Percentiles rank a stretch among this genome's conserved stretches.
Conservation (phyloP, 2,797 vertebrate species). For the Spatula clypeata region DNA sequence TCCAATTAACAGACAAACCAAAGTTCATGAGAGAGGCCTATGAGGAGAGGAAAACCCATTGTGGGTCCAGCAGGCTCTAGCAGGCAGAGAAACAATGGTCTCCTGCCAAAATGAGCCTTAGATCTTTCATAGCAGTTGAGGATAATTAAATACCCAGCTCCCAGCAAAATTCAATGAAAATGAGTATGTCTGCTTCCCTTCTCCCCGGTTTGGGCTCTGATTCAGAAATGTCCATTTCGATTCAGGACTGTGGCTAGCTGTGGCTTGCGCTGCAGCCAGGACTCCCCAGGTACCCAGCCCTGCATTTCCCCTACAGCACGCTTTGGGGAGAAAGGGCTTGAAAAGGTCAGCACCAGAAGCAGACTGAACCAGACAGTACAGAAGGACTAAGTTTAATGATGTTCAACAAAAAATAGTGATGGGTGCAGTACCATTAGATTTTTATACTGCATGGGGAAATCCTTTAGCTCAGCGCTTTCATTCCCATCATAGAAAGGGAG, state of each 20-base stretch:
- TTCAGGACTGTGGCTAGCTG: background rate
- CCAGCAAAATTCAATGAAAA: background rate
- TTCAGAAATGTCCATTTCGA: background rate
- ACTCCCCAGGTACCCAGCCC: background rate
- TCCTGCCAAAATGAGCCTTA: background rate
- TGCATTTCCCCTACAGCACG: accelerated
- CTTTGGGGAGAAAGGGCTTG: background rate
- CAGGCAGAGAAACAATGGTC: background rate
- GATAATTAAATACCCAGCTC: background rate
- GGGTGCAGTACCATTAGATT: background rate
- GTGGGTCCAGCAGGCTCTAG: background rate
- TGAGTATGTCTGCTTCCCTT: accelerated
- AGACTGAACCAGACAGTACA: accelerated
- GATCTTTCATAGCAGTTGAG: background rate
- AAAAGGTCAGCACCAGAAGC: background rate
- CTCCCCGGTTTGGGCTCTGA: background rate
- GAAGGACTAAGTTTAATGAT: background rate
- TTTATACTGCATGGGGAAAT: background rate
- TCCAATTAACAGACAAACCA: background rate
- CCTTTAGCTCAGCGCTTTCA: background rate
- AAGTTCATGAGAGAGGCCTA: background rate
- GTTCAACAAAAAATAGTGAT: background rate
- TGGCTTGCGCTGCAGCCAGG: background rate
- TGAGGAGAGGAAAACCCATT: background rate
- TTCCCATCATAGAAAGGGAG: background rate